Evolutionary conservation across 1,140 invertebrate species (phyloP).

Genomic region (Drosophila micromelanica): DNA sequence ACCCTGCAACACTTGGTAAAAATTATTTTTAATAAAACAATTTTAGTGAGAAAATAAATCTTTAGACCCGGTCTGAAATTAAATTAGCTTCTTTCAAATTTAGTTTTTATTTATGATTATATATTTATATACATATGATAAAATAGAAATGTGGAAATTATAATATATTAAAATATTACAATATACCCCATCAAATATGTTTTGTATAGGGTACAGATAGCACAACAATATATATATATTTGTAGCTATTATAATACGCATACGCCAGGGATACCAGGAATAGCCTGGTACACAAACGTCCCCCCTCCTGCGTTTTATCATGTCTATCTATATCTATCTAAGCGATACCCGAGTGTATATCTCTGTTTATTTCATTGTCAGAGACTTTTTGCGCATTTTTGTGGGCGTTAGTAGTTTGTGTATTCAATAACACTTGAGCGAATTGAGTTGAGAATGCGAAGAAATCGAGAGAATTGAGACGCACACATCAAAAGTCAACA

Average conservation of each 20-base stretch:
- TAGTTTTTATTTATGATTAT: too few relatives aligned
- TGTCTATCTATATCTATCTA: not conserved
- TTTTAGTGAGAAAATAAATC: too few relatives aligned
- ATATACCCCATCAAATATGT: not conserved
- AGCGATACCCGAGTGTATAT: not conserved
- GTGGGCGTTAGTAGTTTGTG: slow-evolving; percentile 20
- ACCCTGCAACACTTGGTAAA: not conserved
- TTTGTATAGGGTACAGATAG: not conserved
- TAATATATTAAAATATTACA: too few relatives aligned
- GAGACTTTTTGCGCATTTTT: slow-evolving; percentile 26
- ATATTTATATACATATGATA: too few relatives aligned
- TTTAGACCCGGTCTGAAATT: too few relatives aligned
- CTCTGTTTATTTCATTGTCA: slow-evolving; percentile 55
- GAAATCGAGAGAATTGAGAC: slow-evolving; percentile 73
- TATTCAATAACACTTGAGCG: slow-evolving; percentile 60
- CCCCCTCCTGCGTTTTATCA: not conserved
- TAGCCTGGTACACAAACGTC: slow-evolving; percentile 9
- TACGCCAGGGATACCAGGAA: slow-evolving; percentile 35
- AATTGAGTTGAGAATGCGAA: slow-evolving; percentile 64
- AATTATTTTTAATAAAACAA: not conserved
- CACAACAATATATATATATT: not conserved
- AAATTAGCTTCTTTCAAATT: too few relatives aligned
- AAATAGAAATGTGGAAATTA: too few relatives aligned
- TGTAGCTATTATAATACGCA: slow-evolving; percentile 32
- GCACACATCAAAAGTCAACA: slow-evolving; percentile 38